Base-by-base conservation (phyloP, 2,113 vertebrate species). In the Cathartes aura region DNA sequence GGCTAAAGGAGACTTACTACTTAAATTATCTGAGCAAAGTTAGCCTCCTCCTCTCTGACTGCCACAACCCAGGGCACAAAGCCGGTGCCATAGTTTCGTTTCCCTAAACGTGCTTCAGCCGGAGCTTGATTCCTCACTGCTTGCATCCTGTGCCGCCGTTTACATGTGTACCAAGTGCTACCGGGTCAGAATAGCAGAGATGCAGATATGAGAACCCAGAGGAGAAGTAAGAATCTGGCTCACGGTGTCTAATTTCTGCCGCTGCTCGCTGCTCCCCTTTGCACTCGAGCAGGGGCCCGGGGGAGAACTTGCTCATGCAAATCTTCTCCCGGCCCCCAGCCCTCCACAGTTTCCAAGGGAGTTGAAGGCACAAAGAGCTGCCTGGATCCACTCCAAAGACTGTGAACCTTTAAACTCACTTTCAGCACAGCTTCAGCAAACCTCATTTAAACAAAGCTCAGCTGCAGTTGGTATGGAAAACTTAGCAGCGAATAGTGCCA, bases 361-460 rank as follows among this genome's bases (percentile, higher is more conserved):
- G 70, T 17, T 62, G 71, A 90, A 95, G 78, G 63, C 94, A 97
- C 93, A 96, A 96, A 96, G 93, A 87, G 67, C 63, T 73, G 71
- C 84, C 91, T 96, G 95, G 97, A 96, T 68, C 50, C 0, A 12
- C 73, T 97, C 95, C 96, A 97, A 87, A 87, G 45, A 73, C 89
- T 55, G 48, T 96, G 94, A 97, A 94, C 93, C 95, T 97, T 97
- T 97, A 96, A 97, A 97, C 93, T 96, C 85, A 91, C 84, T 96
- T 97, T 79, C 95, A 95, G 70, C 82, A 63, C 70, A 95, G 96
- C 50, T 96, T 93, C 91, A 90, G 94, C 85, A 93, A 96, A 86
- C 82, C 75, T 95, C 89, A 34, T 96, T 96, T 96, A 97, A 97
- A 96, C 94, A 96, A 97, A 95, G 94, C 93, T 97, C 75, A 73